Percentiles rank a stretch among this genome's conserved stretches.
Conservation (phyloP, 1,140 invertebrate genomes). For the Zophobas atratus region DNA sequence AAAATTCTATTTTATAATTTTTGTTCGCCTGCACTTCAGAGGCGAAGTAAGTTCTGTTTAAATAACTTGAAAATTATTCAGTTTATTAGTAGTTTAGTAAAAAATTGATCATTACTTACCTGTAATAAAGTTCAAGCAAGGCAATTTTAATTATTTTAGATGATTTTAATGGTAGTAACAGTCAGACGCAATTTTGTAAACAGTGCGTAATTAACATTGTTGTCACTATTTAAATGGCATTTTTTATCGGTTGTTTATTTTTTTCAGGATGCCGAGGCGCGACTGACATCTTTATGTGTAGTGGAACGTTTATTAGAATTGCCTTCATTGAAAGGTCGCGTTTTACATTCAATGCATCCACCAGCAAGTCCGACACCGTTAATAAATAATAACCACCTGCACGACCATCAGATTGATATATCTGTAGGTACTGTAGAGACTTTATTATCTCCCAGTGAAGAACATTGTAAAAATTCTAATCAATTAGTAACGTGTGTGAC, state of each 20-base stretch:
- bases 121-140: no score
- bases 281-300: constrained; percentile 91
- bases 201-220: no score
- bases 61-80: no score
- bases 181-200: no score
- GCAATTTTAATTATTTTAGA: no score
- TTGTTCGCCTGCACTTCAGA: no score
- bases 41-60: no score
- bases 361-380: constrained; percentile 64
- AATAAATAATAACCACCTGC: constrained; percentile 66
- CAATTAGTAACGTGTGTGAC: constrained; percentile 66
- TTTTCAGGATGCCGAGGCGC: constrained; percentile 89
- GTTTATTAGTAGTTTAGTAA: no score
- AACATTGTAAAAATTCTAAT: constrained; percentile 71
- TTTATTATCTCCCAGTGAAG: constrained; percentile 69
- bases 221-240: no score
- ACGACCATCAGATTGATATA: constrained; percentile 62
- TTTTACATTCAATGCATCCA: constrained; percentile 63
- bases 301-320: constrained; percentile 88
- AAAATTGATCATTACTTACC: no score
- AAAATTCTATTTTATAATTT: no score
- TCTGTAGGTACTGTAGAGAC: constrained; percentile 68
- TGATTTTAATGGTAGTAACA: no score
- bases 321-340: constrained; percentile 70
- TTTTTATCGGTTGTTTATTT: not conserved